These are phyloP conservation scores for Phaetusa simplex DNA, from an alignment of 2,113 vertebrate genomes.

Conservation along the genomic window DNA sequence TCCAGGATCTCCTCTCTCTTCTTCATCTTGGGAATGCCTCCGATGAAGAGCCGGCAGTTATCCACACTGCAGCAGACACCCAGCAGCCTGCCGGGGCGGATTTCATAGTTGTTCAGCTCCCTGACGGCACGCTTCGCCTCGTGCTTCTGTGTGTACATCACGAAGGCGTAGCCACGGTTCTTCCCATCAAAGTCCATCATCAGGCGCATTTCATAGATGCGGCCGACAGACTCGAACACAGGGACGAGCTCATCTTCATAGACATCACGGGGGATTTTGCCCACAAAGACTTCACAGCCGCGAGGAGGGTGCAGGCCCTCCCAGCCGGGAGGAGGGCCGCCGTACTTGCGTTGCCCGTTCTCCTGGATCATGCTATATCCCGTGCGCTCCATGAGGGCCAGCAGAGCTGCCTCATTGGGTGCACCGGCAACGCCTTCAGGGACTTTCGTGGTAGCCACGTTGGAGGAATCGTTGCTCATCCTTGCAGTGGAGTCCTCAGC, in stretches of 20 bases:
- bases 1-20: constrained; percentile 99
- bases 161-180: constrained; percentile 95
- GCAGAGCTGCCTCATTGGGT: constrained; percentile 85
- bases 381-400: constrained; percentile 91
- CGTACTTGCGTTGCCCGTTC: constrained; percentile 96
- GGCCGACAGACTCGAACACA: constrained; percentile 89
- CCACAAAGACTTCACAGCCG: constrained; percentile 96
- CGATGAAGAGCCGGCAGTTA: constrained; percentile 98
- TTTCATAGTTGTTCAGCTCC: constrained; percentile 97
- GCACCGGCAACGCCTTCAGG: constrained; percentile 88
- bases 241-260: constrained; percentile 98
- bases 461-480: constrained; percentile 87
- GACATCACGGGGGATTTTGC: constrained; percentile 96
- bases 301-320: constrained; percentile 88
- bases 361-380: constrained; percentile 96
- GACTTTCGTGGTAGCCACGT: constrained; percentile 70
- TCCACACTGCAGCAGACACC: constrained; percentile 97
- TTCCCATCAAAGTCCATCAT: constrained; percentile 99
- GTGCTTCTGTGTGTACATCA: constrained; percentile 94
- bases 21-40: constrained; percentile 98
- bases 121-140: constrained; percentile 95
- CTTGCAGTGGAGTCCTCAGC: constrained; percentile 91
- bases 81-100: constrained; percentile 91
- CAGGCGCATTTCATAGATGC: constrained; percentile 97
- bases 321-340: constrained; percentile 92